phyloP scores from a whole-genome alignment of 2,113 vertebrate species.

The Indicator indicator region DNA sequence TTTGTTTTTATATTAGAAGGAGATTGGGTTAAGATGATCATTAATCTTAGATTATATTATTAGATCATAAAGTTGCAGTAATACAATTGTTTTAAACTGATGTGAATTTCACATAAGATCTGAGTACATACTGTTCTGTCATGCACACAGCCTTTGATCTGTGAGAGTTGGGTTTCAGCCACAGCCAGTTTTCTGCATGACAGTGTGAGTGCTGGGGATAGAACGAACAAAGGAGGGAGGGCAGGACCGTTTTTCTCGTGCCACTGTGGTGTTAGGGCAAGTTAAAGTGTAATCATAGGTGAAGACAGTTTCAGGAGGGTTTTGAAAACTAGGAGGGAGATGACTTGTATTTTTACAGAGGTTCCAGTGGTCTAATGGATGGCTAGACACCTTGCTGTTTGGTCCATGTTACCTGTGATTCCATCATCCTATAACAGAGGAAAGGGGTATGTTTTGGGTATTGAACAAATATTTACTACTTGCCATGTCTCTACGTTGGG shows the following conservation, averaged over 20 bases:
- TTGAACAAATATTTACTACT: background rate
- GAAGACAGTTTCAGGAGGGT: background rate
- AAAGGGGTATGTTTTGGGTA: background rate
- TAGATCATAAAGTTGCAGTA: background rate
- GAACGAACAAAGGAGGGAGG: background rate
- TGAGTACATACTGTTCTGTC: background rate
- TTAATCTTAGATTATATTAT: background rate
- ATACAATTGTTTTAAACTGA: background rate
- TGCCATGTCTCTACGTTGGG: background rate
- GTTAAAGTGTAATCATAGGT: background rate
- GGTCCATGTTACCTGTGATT: background rate
- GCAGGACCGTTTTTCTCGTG: background rate
- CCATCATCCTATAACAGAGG: background rate
- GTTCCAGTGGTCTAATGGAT: background rate
- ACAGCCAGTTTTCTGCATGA: background rate
- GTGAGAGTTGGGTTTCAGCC: background rate
- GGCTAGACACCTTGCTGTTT: background rate
- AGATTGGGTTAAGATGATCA: background rate
- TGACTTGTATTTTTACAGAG: background rate
- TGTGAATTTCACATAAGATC: fast-evolving
- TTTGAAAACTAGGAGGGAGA: background rate
- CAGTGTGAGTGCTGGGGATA: background rate
- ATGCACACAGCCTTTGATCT: background rate
- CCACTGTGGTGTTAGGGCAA: background rate
- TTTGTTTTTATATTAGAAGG: background rate